Base-by-base conservation (phyloP, 2,797 vertebrate species). In the Tinamus major region DNA sequence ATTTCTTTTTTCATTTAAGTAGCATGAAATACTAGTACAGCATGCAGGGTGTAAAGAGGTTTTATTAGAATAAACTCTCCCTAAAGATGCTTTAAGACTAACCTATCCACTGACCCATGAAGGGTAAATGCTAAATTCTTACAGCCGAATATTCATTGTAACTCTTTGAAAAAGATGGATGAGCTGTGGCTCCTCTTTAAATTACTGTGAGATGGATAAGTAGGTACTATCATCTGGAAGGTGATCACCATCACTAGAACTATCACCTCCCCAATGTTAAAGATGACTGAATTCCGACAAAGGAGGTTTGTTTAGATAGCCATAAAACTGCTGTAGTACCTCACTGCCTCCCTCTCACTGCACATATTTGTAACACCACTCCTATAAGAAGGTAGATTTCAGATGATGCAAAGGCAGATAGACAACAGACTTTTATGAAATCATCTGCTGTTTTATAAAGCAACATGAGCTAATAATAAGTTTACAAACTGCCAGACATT, bases 121-220 rank as follows among this genome's bases (percentile, higher is more conserved):
- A 98, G 97, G 97, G 96, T 97, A 97, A 97, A 97, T 95, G 95
- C 96, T 98, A 97, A 97, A 96, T 96, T 97, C 90, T 83, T 95
- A 79, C 64, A 95, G 96, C 86, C 89, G 96, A 95, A 97, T 97
- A 97, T 92, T 97, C 91, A 92, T 92, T 95, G 78, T 85, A 96
- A 96, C 83, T 85, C 91, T 93, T 90, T 75, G 84, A 91, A 97
- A 96, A 94, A 97, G 92, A 97, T 55, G 76, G 95, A 97, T 96
- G 96, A 96, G 79, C 85, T 88, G 67, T 70, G 85, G 48, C 68
- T 96, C 89, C 79, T 95, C 85, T 97, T 97, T 96, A 97, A 97
- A 97, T 97, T 94, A 97, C 86, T 91, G 49, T 61, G 92, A 95
- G 90, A 96, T 81, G 88, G 92, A 88, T 96, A 97, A 95, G 79